Percentiles rank a stretch among this genome's conserved stretches.
phyloP scores from a whole-genome alignment of 2,113 vertebrate genomes.

The Formicarius rufipectus region DNA sequence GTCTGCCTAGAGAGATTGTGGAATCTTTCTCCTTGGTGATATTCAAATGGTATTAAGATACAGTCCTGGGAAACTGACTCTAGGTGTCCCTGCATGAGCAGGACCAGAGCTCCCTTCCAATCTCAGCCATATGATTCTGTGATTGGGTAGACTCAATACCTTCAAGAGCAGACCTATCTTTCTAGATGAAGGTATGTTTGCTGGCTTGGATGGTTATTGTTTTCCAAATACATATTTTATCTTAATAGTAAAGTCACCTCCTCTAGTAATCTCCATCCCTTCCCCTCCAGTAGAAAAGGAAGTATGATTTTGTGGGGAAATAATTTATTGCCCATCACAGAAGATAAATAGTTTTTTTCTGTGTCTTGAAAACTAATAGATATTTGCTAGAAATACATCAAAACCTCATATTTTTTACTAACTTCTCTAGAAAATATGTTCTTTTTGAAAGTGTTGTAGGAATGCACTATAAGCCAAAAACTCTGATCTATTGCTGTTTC shows the following conservation, averaged over 20 bases:
- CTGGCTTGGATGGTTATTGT: neutral
- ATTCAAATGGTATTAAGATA: neutral
- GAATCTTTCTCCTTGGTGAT: neutral
- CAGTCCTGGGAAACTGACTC: neutral
- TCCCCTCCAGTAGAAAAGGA: rapidly evolving
- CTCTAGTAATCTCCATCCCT: neutral
- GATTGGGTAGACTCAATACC: neutral
- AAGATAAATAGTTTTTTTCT: neutral
- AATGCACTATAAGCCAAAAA: neutral
- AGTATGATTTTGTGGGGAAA: neutral
- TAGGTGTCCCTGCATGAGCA: neutral
- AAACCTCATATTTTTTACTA: neutral
- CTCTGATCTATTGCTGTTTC: neutral
- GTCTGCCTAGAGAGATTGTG: neutral
- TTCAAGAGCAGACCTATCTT: neutral
- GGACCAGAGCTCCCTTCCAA: neutral
- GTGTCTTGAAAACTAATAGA: neutral
- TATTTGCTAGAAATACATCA: neutral
- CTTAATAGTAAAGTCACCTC: neutral
- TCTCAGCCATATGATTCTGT: neutral
- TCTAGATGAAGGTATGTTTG: neutral
- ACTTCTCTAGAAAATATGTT: neutral
- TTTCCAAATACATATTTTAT: neutral
- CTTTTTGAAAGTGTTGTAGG: neutral
- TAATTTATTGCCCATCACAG: neutral